These are phyloP conservation scores for Passerina amoena DNA, from an alignment of 2,113 vertebrate genomes.

Conservation along the genomic window DNA sequence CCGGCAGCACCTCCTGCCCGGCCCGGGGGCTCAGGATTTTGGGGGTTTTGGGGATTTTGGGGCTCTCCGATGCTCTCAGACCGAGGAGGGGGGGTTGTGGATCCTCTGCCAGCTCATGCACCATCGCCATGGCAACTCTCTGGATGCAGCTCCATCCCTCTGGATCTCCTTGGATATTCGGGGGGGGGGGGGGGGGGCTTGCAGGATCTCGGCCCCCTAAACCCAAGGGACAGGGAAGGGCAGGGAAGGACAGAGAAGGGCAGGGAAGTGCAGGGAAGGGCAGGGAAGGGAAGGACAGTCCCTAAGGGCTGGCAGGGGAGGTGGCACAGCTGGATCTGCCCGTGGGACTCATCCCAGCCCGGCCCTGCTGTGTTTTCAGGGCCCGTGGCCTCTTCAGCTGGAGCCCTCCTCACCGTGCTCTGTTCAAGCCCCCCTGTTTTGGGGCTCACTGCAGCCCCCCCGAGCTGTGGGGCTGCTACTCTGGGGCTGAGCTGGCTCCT, in stretches of 20 bases:
- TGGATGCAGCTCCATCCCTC: neutral
- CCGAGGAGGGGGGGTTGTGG: neutral
- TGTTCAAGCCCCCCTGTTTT: fast-evolving
- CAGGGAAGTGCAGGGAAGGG: neutral
- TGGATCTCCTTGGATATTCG: neutral
- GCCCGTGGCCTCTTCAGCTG: neutral
- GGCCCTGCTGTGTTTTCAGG: neutral
- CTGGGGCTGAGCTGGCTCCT: neutral
- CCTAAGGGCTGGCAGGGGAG: neutral
- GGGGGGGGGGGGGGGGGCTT: neutral
- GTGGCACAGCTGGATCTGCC: neutral
- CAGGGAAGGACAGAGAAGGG: neutral
- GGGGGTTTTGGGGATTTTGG: neutral
- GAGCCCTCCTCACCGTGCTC: neutral
- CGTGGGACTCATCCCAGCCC: fast-evolving
- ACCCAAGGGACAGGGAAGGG: neutral
- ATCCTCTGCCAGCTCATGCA: neutral
- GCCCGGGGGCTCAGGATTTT: neutral
- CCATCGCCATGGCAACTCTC: neutral
- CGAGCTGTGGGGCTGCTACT: fast-evolving
- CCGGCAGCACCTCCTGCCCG: neutral
- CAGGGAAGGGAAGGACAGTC: neutral
- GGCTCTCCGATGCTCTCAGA: neutral
- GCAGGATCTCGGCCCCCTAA: neutral
- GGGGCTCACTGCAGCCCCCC: neutral